These are phyloP conservation scores for Eremophila alpestris DNA, from an alignment of 2,797 vertebrate genomes.

Conservation along the genomic window DNA sequence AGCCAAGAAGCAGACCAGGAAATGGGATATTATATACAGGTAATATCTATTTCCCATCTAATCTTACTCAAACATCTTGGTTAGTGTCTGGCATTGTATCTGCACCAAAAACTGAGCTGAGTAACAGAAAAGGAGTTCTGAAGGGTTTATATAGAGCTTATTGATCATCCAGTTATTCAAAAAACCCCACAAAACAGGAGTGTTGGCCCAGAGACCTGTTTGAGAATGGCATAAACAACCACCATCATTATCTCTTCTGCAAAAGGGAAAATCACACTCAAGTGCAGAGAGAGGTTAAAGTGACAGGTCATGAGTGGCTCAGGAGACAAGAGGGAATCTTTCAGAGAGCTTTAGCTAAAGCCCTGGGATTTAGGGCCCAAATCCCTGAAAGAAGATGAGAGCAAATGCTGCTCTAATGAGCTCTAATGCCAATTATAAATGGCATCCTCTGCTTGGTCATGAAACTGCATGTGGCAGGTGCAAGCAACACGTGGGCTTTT, in stretches of 20 bases:
- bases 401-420: not conserved
- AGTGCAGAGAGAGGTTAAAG: not conserved
- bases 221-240: not conserved
- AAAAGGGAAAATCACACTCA: not conserved
- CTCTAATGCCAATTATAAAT: not conserved
- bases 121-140: no score
- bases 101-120: not conserved
- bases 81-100: not conserved
- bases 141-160: not conserved
- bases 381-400: not conserved
- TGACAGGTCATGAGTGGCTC: not conserved
- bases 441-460: not conserved
- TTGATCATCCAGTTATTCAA: not conserved
- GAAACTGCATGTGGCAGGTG: not conserved
- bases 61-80: not conserved
- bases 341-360: constrained; percentile 1
- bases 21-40: not conserved
- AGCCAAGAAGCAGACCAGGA: not conserved
- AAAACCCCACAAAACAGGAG: not conserved
- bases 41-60: not conserved
- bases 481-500: not conserved
- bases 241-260: not conserved
- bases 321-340: not conserved
- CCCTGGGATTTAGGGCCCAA: not conserved
- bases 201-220: not conserved